Conservation (phyloP, 1,140 invertebrate species). For the Drosophila malerkotliana region DNA sequence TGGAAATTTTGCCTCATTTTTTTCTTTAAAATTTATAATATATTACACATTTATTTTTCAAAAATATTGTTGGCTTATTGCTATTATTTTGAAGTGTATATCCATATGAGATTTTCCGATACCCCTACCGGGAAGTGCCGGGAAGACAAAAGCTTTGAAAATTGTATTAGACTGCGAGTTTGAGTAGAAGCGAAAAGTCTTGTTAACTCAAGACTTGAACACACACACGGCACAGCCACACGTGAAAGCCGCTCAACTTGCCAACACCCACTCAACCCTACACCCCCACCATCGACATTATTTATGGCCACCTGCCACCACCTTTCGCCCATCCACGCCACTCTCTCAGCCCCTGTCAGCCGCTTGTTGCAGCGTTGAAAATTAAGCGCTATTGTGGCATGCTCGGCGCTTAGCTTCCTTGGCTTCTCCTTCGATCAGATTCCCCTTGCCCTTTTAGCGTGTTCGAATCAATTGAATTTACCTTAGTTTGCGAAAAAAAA, state of each 20-base stretch:
- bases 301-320: slow-evolving; percentile 40
- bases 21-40: background rate
- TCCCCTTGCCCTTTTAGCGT: slow-evolving; percentile 7
- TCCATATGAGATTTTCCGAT: slow-evolving; percentile 18
- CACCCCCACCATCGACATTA: slow-evolving; percentile 39
- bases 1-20: background rate
- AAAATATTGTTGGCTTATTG: background rate
- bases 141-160: slow-evolving; percentile 54
- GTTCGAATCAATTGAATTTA: slow-evolving; percentile 74
- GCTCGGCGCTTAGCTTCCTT: slow-evolving; percentile 41
- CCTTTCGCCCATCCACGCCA: slow-evolving; percentile 2
- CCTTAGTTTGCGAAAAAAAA: slow-evolving; percentile 61
- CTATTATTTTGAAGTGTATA: slow-evolving; percentile 17
- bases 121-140: slow-evolving; percentile 26
- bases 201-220: slow-evolving; percentile 57
- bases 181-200: slow-evolving; percentile 73
- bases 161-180: slow-evolving; percentile 59
- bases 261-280: background rate
- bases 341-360: slow-evolving; percentile 11
- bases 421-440: slow-evolving; percentile 11
- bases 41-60: too few relatives aligned
- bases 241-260: slow-evolving; percentile 16
- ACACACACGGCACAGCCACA: slow-evolving; percentile 22
- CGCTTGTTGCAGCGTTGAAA: slow-evolving; percentile 65
- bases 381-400: slow-evolving; percentile 74